Conservation (phyloP, 1,140 invertebrate genomes). For the Apis mellifera region Amel_HAv3.1 CM009932.2:8172001-8172500, state of each 20-base stretch:
- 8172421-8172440: slow-evolving; percentile 78
- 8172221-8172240: slow-evolving; percentile 41
- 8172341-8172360: slow-evolving; percentile 14
- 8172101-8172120: slow-evolving; percentile 6
- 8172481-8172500: slow-evolving; percentile 68
- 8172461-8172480: slow-evolving; percentile 72
- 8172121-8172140: neutral
- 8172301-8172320: slow-evolving; percentile 17
- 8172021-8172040: neutral
- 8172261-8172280: slow-evolving; percentile 34
- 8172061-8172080: slow-evolving; percentile 16
- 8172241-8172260: slow-evolving; percentile 61
- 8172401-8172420: slow-evolving; percentile 77
- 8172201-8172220: slow-evolving; percentile 31
- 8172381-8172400: slow-evolving; percentile 62
- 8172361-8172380: slow-evolving; percentile 29
- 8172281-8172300: neutral
- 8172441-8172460: slow-evolving; percentile 77
- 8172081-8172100: slow-evolving; percentile 29
- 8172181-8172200: slow-evolving; percentile 34
- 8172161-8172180: slow-evolving; percentile 42
- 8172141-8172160: slow-evolving; percentile 9
- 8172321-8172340: slow-evolving; percentile 5
- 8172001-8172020: neutral
- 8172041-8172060: slow-evolving; percentile 15